phyloP scores from a whole-genome alignment of 23 tunicate species.

The Phallusia fumigata region DNA sequence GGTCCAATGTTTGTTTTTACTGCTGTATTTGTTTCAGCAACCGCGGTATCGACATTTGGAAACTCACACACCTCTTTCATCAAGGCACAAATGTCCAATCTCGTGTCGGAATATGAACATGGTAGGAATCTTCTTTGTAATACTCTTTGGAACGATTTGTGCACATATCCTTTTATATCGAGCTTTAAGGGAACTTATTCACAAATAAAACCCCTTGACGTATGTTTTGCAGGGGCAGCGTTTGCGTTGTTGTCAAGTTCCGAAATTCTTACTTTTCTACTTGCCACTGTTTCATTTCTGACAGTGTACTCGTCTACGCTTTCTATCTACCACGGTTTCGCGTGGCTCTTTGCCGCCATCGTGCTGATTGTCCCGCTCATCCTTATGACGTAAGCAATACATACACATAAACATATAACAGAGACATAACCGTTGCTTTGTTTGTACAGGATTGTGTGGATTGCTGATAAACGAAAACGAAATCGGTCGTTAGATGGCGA shows the following conservation, averaged over 20 bases:
- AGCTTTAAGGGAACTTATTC: background rate
- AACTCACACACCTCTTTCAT: background rate
- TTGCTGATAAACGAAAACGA: background rate
- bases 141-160: no score
- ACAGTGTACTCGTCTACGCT: slow-evolving; percentile 59
- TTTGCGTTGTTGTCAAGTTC: slow-evolving; percentile 73
- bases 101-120: background rate
- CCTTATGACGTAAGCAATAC: slow-evolving; percentile 47
- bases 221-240: slow-evolving; percentile 56
- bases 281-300: slow-evolving; percentile 58
- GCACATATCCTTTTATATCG: background rate
- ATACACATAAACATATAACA: no score
- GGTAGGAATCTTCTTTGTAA: background rate
- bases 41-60: background rate
- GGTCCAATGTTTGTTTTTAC: no score
- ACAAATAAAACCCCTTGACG: background rate
- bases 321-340: slow-evolving; percentile 61
- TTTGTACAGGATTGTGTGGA: background rate
- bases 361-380: slow-evolving; percentile 39
- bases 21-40: background rate
- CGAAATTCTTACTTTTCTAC: slow-evolving; percentile 59
- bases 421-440: background rate
- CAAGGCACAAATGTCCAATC: slow-evolving; percentile 1
- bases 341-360: slow-evolving; percentile 69
- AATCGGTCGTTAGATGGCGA: background rate